Percentiles rank a stretch among this genome's conserved stretches.
phyloP scores from a whole-genome alignment of 1,140 invertebrate species.

The Drosophila busckii region DNA sequence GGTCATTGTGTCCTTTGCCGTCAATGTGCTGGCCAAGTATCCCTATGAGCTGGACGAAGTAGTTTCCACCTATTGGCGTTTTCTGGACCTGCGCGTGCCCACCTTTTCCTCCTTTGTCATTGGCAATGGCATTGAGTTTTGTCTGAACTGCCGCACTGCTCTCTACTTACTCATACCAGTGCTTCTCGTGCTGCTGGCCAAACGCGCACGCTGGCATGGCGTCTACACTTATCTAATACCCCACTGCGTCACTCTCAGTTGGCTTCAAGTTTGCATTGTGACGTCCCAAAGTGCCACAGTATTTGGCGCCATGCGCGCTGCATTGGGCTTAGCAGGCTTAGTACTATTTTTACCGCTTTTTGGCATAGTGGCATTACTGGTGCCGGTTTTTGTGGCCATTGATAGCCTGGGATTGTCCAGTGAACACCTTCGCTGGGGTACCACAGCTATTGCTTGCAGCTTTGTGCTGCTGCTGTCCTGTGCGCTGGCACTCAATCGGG shows the following conservation, averaged over 20 bases:
- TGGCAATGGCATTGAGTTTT: conserved; percentile 91
- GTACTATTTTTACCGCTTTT: conserved; percentile 88
- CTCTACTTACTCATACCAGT: conserved; percentile 88
- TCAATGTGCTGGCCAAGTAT: conserved; percentile 90
- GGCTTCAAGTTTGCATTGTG: conserved; percentile 90
- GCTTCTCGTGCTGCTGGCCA: conserved; percentile 86
- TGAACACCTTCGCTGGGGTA: conserved; percentile 81
- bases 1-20: conserved; percentile 87
- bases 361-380: conserved; percentile 85
- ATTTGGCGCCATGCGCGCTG: conserved; percentile 87
- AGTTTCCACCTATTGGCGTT: conserved; percentile 88
- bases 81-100: conserved; percentile 87
- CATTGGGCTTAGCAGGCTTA: conserved; percentile 87
- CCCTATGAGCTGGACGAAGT: conserved; percentile 90
- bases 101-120: conserved; percentile 89
- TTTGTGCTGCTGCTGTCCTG: conserved; percentile 83
- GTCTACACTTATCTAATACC: conserved; percentile 88
- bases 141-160: conserved; percentile 87
- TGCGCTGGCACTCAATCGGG: conserved; percentile 82
- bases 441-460: conserved; percentile 81
- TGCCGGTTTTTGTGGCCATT: conserved; percentile 86
- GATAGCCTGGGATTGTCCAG: conserved; percentile 85
- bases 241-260: conserved; percentile 91
- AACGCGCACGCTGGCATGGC: conserved; percentile 86
- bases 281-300: conserved; percentile 89